Conservation (phyloP, 37 sponge, comb jelly and placozoan genomes). For the Beroe ovata region DNA sequence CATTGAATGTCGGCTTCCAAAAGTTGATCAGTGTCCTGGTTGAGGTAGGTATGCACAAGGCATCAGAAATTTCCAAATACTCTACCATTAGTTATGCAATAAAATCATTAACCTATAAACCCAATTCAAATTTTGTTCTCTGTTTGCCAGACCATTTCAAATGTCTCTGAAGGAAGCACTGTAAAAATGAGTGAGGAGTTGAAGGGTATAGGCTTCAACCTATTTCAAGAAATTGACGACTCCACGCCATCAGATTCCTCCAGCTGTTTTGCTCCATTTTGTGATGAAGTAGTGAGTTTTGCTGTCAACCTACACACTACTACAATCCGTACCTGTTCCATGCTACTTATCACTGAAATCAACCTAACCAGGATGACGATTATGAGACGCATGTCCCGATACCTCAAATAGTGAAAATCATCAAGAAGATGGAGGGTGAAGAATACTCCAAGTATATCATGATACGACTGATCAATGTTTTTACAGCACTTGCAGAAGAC, state of each 20-base stretch:
- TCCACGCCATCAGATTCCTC: neutral
- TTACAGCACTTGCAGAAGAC: slow-evolving; percentile 39
- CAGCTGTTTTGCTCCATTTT: slow-evolving; percentile 33
- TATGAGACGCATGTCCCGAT: slow-evolving; percentile 45
- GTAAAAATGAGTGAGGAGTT: slow-evolving; percentile 62
- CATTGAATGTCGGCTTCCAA: neutral
- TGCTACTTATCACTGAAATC: no score
- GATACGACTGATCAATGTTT: slow-evolving; percentile 51
- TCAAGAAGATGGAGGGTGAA: slow-evolving; percentile 7
- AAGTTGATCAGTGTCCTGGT: neutral
- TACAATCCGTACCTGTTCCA: no score
- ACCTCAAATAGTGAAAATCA: slow-evolving; percentile 18
- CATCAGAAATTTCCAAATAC: no score
- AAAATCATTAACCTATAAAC: no score
- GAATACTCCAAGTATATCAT: slow-evolving; percentile 26
- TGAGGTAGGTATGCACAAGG: no score
- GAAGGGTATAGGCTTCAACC: slow-evolving; percentile 3
- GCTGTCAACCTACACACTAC: no score
- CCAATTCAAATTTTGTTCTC: no score
- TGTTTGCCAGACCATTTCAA: neutral
- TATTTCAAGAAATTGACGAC: slow-evolving; percentile 9
- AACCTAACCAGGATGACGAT: slow-evolving; percentile 42
- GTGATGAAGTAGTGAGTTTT: slow-evolving; percentile 41
- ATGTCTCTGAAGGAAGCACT: slow-evolving; percentile 1
- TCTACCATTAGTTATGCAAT: no score